Percentiles rank a stretch among this genome's conserved stretches.
phyloP scores from a whole-genome alignment of 2,888 invertebrate genomes.

The Lepas anatifera region DNA sequence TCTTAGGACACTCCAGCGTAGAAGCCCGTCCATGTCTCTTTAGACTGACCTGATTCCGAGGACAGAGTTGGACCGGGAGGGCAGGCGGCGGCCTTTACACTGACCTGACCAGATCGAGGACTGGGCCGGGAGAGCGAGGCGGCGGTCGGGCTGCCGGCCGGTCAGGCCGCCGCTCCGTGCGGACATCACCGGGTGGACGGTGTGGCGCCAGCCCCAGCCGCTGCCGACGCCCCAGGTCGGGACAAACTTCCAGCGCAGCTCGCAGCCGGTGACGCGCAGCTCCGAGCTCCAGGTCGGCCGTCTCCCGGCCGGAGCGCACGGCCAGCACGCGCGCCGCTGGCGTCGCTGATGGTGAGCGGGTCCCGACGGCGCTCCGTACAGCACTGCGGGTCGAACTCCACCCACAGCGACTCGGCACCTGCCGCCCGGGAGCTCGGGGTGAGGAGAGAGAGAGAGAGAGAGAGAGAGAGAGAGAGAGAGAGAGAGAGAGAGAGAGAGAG shows the following conservation, averaged over 20 bases:
- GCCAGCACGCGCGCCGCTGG: slow-evolving; percentile 66
- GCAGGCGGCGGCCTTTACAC: no score
- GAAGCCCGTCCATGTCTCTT: no score
- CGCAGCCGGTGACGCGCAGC: slow-evolving; percentile 71
- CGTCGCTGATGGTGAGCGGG: slow-evolving; percentile 78
- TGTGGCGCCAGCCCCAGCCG: slow-evolving; percentile 96
- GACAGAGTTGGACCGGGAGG: no score
- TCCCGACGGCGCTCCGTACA: slow-evolving; percentile 90
- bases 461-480: slow-evolving; percentile 1
- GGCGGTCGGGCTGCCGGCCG: slow-evolving; percentile 40
- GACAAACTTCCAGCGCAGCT: slow-evolving; percentile 83
- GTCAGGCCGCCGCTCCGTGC: slow-evolving; percentile 43
- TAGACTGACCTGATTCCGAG: no score
- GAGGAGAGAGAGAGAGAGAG: background rate
- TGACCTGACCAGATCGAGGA: no score
- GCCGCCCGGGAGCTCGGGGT: slow-evolving; percentile 30
- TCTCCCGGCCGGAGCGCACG: slow-evolving; percentile 78
- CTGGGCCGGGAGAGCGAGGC: slow-evolving; percentile 81
- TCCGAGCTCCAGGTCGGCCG: slow-evolving; percentile 86
- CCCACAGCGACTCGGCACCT: slow-evolving; percentile 73
- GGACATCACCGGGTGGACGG: slow-evolving; percentile 80
- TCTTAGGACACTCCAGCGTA: no score
- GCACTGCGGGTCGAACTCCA: slow-evolving; percentile 86
- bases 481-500: background rate
- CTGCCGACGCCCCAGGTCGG: slow-evolving; percentile 84